Conservation (phyloP, 2,888 invertebrate species). For the Temnothorax ravouxi region DNA sequence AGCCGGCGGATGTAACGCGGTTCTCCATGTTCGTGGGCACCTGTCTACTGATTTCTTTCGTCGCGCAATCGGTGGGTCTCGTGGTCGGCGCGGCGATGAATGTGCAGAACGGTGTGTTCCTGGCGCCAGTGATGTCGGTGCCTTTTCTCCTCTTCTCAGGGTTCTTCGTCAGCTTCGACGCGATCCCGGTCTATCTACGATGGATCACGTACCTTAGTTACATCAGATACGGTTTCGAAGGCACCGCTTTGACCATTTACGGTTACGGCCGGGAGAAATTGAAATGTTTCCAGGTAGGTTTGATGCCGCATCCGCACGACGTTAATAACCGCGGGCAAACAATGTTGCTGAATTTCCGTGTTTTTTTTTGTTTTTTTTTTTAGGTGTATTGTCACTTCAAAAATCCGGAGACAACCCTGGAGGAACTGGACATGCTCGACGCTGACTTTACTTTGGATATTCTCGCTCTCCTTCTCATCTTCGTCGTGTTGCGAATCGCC, state of each 20-base stretch:
- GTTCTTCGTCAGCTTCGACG: constrained; percentile 98
- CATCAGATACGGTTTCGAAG: constrained; percentile 98
- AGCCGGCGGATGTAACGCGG: constrained; percentile 93
- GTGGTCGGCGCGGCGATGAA: constrained; percentile 98
- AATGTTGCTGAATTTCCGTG: neutral
- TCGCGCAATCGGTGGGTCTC: constrained; percentile 97
- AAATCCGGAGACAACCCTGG: constrained; percentile 92
- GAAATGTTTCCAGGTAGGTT: constrained; percentile 91
- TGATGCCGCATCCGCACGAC: neutral
- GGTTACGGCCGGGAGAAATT: constrained; percentile 93
- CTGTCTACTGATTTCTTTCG: constrained; percentile 96
- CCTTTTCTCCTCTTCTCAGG: constrained; percentile 98
- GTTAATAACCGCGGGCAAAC: neutral
- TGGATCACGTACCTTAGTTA: constrained; percentile 99
- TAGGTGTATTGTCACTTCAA: constrained; percentile 96
- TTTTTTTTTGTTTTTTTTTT: no score
- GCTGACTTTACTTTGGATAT: constrained; percentile 93
- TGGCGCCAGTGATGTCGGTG: constrained; percentile 98
- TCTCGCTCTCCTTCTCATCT: constrained; percentile 92
- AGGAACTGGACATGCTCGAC: constrained; percentile 94
- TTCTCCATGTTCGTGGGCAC: constrained; percentile 96
- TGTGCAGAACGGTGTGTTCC: constrained; percentile 97
- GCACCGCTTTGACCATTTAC: constrained; percentile 96
- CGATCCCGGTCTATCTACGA: constrained; percentile 96
- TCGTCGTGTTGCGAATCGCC: constrained; percentile 92